Evolutionary conservation across 2,888 invertebrate genomes (phyloP), one percentile per base, ranked within the genome.

Genomic region (Abrostola tripartita): DNA sequence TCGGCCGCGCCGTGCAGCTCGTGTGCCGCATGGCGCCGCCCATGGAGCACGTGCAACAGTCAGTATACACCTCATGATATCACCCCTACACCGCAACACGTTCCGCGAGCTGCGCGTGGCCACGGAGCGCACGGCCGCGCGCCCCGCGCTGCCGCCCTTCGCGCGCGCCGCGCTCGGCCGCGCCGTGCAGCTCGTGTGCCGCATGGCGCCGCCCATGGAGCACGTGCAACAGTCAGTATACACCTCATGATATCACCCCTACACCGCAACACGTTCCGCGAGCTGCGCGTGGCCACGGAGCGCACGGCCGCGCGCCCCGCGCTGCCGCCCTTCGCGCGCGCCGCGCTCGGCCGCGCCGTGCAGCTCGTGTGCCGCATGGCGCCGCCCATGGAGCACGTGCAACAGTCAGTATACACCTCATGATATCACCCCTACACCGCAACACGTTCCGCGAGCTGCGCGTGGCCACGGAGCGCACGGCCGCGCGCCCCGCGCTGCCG

Each of bases 381-480:
- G 56, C 98, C 98, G 63, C 96, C 95, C 68, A 85, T 90, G 68
- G 91, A 90, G 0, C 79, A 71, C 0, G 76, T 79, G 57, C 88
- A 85, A 50, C 88, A 90, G 87, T 88, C 12, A 83, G 85, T 77
- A 59, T 40, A 36, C 9, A 10, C 12, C 24, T 0, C 47, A 49
- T 1, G 1, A 24, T 24, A 24, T 4, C 24, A 24, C 41, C 10
- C 41, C 5, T 5, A 24, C 47, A 24, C n/a, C 97, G 98, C 87
- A 98, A 97, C 89, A 97, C 98, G 91, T 99, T 99, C 95, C 96
- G 96, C 76, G 99, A 99, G 90, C 94, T 99, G 84, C 96, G 98
- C 75, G 95, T 96, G 75, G 93, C 96, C 0, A 94, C 97, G 8
- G 97, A 98, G 90, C 92, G 95, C 47, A 88, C 96, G 11, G 97